A percentile compares a stretch with the other conserved stretches of the same genome.
phyloP scores from a whole-genome alignment of 2,888 invertebrate genomes.

The Trichacis sp. region DNA sequence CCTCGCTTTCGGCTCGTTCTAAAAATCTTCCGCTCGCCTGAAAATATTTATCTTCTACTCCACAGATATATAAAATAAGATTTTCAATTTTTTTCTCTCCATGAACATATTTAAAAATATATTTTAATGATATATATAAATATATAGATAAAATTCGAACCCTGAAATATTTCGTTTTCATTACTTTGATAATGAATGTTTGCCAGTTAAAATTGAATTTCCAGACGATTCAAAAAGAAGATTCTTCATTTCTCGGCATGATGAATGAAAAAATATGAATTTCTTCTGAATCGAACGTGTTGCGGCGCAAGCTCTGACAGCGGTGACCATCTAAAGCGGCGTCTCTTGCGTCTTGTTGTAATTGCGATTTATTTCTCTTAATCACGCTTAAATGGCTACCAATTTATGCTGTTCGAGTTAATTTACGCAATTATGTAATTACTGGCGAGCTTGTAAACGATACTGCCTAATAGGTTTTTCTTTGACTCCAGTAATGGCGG shows the following conservation, averaged over 20 bases:
- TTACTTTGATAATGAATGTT: too few species aligned
- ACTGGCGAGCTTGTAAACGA: conserved; percentile 49
- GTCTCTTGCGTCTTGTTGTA: conserved; percentile 51
- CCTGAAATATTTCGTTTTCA: too few species aligned
- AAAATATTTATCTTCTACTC: too few species aligned
- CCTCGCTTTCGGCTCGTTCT: too few species aligned
- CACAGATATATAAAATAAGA: too few species aligned
- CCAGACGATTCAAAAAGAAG: too few species aligned
- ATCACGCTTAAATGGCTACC: conserved; percentile 64
- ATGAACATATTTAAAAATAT: too few species aligned
- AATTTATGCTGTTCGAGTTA: conserved; percentile 64
- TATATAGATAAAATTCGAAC: too few species aligned
- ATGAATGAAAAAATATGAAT: neutral
- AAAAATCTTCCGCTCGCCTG: too few species aligned
- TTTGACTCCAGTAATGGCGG: conserved; percentile 51
- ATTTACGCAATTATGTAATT: conserved; percentile 67
- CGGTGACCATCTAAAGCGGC: conserved; percentile 48
- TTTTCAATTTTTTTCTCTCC: too few species aligned
- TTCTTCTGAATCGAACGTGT: neutral
- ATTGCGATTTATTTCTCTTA: conserved; percentile 66
- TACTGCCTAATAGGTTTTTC: conserved; percentile 51
- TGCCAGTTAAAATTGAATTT: too few species aligned
- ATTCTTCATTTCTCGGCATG: neutral
- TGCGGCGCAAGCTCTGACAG: conserved; percentile 18
- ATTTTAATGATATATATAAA: too few species aligned